phyloP scores from a whole-genome alignment of 2,888 invertebrate species.

The Campoplex nolae region DNA sequence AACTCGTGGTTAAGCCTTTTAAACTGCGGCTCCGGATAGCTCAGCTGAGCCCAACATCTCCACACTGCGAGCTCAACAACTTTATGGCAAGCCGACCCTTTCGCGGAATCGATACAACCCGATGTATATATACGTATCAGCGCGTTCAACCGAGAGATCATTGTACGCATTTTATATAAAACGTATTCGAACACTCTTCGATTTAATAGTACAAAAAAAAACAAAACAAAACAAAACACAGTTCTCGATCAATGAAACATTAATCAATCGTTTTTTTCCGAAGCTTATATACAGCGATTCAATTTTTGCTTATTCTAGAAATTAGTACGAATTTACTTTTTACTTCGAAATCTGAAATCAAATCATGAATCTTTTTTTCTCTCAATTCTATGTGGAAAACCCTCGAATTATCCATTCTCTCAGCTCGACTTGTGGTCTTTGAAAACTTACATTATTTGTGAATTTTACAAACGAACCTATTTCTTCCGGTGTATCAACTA shows the following conservation, averaged over 20 bases:
- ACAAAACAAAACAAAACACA: background rate
- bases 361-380: background rate
- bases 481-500: background rate
- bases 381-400: background rate
- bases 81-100: conserved; percentile 51
- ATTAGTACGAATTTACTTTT: background rate
- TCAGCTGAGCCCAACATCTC: conserved; percentile 32
- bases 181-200: background rate
- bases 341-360: background rate
- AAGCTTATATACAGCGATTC: background rate
- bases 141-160: conserved; percentile 4
- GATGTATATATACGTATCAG: conserved; percentile 12
- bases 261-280: background rate
- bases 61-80: conserved; percentile 17
- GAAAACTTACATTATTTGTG: background rate
- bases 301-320: background rate
- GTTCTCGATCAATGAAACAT: background rate
- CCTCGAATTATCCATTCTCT: background rate
- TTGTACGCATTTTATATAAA: background rate
- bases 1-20: conserved; percentile 60
- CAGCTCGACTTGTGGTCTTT: too few species aligned
- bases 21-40: conserved; percentile 29
- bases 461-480: background rate
- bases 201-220: background rate
- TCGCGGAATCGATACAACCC: conserved; percentile 56